These are phyloP conservation scores for Atrina japonica DNA, from an alignment of 2,888 invertebrate genomes.

Conservation along the genomic window DNA sequence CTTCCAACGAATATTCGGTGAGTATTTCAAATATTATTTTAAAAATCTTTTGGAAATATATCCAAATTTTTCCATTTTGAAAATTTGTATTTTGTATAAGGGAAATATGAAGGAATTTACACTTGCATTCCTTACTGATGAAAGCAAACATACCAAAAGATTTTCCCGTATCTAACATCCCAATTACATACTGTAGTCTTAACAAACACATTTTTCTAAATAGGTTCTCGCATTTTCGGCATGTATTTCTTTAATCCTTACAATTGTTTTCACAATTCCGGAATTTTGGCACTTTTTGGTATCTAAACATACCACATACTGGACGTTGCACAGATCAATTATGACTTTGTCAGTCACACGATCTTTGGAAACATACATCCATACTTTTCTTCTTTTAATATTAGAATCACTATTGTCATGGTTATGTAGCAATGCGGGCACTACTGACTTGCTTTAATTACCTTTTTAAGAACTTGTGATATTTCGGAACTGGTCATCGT, in stretches of 20 bases:
- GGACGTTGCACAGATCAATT: background rate
- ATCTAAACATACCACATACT: background rate
- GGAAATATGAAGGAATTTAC: conserved; percentile 30
- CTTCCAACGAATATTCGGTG: conserved; percentile 38
- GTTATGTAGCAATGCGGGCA: too few relatives aligned
- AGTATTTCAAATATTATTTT: conserved; percentile 20
- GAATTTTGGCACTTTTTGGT: background rate
- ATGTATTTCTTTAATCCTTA: conserved; percentile 7
- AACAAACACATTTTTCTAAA: conserved; percentile 15
- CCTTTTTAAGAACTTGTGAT: too few relatives aligned
- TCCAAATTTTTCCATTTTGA: conserved; percentile 5
- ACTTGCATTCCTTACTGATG: conserved; percentile 16
- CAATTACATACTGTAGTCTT: conserved; percentile 9
- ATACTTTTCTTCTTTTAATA: too few relatives aligned
- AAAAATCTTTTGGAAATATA: too few relatives aligned
- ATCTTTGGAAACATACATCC: too few relatives aligned
- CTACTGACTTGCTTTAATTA: too few relatives aligned
- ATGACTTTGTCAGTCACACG: too few relatives aligned
- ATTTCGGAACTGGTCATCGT: too few relatives aligned
- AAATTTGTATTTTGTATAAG: conserved; percentile 13
- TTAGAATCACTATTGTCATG: too few relatives aligned
- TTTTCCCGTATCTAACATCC: conserved; percentile 24
- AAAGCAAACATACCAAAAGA: conserved; percentile 35
- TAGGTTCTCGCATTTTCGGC: conserved; percentile 20
- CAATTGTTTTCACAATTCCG: background rate